Percentiles rank a stretch among this genome's conserved stretches.
Evolutionary conservation across 2,888 invertebrate genomes (phyloP).

Genomic region (Phyto melanocephala): DNA sequence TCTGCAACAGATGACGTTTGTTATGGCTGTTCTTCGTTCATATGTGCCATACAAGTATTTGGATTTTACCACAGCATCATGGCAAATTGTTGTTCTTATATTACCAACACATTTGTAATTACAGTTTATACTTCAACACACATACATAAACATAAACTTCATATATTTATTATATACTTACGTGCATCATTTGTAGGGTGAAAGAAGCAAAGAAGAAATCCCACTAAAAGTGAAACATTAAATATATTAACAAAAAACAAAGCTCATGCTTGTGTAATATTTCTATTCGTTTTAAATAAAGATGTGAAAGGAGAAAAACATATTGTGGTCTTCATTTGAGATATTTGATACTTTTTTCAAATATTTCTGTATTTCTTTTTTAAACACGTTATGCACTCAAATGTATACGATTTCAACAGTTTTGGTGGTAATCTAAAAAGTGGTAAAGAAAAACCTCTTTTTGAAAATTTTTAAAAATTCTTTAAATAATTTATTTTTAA

Average conservation of each 20-base stretch:
- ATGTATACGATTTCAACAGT: no score
- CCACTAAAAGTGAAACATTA: neutral
- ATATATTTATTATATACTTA: neutral
- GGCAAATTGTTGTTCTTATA: neutral
- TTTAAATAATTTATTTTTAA: no score
- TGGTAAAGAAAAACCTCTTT: no score
- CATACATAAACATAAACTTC: neutral
- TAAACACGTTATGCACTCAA: no score
- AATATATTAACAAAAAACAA: neutral
- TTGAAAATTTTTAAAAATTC: no score
- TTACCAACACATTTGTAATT: neutral
- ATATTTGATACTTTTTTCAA: neutral
- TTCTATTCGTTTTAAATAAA: conserved; percentile 10
- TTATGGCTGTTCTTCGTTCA: neutral
- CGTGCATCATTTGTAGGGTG: neutral
- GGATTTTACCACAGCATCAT: neutral
- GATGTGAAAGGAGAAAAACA: neutral
- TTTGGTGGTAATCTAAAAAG: no score
- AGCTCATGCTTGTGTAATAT: neutral
- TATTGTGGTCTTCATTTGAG: neutral
- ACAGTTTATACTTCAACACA: neutral
- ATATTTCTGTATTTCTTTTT: neutral
- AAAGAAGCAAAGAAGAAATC: neutral
- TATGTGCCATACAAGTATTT: neutral
- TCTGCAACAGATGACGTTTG: conserved; percentile 7